These are phyloP conservation scores for Meghimatium bilineatum DNA, from an alignment of 2,888 invertebrate genomes.

Conservation along the genomic window DNA sequence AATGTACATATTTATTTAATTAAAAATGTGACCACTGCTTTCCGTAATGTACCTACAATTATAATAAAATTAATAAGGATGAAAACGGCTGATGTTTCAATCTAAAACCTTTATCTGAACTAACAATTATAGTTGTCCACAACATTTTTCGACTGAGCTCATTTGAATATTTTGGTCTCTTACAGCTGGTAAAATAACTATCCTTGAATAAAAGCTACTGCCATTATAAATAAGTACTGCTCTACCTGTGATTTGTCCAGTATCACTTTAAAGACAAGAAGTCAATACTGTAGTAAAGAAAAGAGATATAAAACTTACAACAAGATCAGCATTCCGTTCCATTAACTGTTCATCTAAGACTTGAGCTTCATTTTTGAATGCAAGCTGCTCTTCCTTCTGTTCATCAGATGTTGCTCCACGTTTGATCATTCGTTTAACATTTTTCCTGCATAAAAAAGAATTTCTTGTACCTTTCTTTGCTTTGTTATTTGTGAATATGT, in stretches of 20 bases:
- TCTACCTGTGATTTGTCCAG: neutral
- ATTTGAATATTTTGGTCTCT: no score
- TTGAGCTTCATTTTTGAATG: neutral
- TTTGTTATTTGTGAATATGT: no score
- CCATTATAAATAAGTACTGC: neutral
- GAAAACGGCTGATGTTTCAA: no score
- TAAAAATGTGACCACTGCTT: no score
- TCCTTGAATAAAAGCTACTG: neutral
- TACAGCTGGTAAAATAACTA: no score
- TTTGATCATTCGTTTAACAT: constrained; percentile 9
- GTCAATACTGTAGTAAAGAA: neutral
- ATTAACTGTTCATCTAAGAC: neutral
- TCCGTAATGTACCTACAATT: no score
- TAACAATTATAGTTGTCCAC: neutral
- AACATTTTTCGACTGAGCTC: no score
- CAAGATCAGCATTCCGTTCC: neutral
- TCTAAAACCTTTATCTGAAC: no score
- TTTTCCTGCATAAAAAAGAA: constrained; percentile 6
- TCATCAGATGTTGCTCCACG: neutral
- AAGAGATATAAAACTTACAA: neutral
- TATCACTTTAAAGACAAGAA: no score
- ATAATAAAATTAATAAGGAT: no score
- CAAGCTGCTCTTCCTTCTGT: constrained; percentile 4
- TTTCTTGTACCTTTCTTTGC: neutral
- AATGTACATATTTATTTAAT: no score